Evolutionary conservation across 2,888 invertebrate species (phyloP).

Genomic region (Drosophila histrio): DNA sequence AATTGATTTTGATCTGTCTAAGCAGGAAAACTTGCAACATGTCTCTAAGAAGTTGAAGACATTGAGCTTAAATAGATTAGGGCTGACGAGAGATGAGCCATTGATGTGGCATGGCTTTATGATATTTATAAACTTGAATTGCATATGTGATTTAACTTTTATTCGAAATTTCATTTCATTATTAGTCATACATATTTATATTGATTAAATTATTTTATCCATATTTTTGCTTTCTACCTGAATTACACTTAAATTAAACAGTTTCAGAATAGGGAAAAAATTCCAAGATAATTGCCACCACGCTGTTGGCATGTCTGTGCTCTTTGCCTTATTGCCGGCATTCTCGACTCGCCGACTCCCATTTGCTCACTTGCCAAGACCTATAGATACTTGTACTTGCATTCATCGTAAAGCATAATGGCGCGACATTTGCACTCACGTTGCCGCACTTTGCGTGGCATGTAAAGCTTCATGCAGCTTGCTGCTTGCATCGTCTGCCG

Average conservation of each 20-base stretch:
- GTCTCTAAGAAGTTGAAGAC: slow-evolving; percentile 26
- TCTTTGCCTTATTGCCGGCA: not conserved
- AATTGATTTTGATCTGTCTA: slow-evolving; percentile 38
- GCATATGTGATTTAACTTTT: no score
- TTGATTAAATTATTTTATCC: not conserved
- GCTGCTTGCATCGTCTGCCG: slow-evolving; percentile 8
- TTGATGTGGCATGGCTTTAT: not conserved
- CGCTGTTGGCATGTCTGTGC: slow-evolving; percentile 13
- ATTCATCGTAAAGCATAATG: slow-evolving; percentile 61
- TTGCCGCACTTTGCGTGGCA: slow-evolving; percentile 66
- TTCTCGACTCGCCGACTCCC: slow-evolving; percentile 5
- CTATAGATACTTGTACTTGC: slow-evolving; percentile 40
- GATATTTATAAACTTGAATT: not conserved
- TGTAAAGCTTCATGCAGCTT: slow-evolving; percentile 14
- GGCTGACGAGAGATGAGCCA: not conserved
- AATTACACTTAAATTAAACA: slow-evolving; percentile 30
- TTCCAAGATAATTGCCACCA: slow-evolving; percentile 48
- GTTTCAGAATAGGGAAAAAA: slow-evolving; percentile 23
- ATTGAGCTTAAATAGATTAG: slow-evolving; percentile 29
- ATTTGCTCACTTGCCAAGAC: slow-evolving; percentile 19
- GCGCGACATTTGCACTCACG: slow-evolving; percentile 77
- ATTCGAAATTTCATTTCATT: no score
- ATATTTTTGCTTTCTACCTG: not conserved
- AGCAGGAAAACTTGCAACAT: not conserved
- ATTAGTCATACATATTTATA: no score